Evolutionary conservation across 2,797 vertebrate species (phyloP), one percentile per base, ranked within the genome.

Genomic region (Schizopygopsis malacanthus): DNA sequence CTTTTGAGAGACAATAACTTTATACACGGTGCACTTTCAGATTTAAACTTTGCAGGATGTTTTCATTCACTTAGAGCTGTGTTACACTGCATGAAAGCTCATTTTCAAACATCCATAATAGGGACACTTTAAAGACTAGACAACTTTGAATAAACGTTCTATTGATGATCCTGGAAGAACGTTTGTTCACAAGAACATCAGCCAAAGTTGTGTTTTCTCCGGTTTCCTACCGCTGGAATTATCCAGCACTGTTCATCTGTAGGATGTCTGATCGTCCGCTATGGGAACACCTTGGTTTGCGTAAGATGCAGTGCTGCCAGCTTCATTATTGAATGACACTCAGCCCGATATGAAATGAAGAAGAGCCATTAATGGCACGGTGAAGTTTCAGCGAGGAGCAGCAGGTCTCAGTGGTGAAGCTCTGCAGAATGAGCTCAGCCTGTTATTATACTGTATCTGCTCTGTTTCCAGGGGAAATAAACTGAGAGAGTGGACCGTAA

Each of bases 381-480:
- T 77, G 52, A 77, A 39, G 33, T 56, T 76, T 77, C 33, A 1
- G 45, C 4, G 37, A n/a, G 2, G 22, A 78, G 22, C 54, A 6
- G 54, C 12, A 25, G 54, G 54, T 79, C 76, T 79, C 76, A 52
- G n/a, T 59, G 54, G 37, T 79, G 76, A 79, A 22, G 76, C 3
- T 39, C 22, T 59, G 37, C 25, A 43, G 54, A 79, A 79, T 79
- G 76, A 79, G 37, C 54, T 79, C 76, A 37, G 50, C 3, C 50
- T 25, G 52, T 85, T 11, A 77, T 84, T 70, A 56, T 25, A 83
- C 25, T 61, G 59, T 61, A 45, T 10, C 50, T 10, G 2, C 69
- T 50, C 22, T n/a, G 70, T 56, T 50, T 78, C 79, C 61, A 70
- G 41, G 77, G 63, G 77, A 67, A 82, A 76, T 77, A 67, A 86